Percentiles rank a stretch among this genome's conserved stretches.
Conservation (phyloP, 2,888 invertebrate species). For the Volucella zonaria region DNA sequence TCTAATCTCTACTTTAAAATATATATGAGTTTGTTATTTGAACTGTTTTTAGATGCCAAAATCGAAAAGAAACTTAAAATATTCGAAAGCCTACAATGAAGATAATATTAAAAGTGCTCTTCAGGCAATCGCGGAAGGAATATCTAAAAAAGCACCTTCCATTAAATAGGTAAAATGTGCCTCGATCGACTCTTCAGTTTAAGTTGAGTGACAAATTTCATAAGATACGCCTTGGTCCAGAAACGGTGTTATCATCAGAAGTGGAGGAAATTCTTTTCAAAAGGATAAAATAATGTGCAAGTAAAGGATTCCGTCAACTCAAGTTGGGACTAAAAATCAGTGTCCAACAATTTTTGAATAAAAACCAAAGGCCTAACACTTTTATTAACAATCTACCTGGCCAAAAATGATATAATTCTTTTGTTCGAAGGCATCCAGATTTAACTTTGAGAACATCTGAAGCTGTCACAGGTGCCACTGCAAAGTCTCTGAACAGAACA, state of each 20-base stretch:
- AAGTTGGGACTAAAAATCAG: no score
- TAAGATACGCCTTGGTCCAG: slow-evolving; percentile 5
- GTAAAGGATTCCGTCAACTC: no score
- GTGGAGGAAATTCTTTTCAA: no score
- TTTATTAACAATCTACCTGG: slow-evolving; percentile 8
- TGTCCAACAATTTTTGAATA: no score
- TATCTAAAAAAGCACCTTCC: slow-evolving; percentile 6
- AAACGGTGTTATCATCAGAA: no score
- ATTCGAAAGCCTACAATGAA: slow-evolving; percentile 9
- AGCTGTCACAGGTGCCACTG: background rate
- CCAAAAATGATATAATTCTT: slow-evolving; percentile 8
- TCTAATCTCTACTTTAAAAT: no score
- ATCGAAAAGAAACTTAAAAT: slow-evolving; percentile 1
- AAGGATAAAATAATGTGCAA: no score
- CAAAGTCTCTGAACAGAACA: background rate
- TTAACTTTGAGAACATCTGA: background rate
- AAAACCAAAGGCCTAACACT: slow-evolving; percentile 4
- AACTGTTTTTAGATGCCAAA: no score
- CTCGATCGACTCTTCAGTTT: slow-evolving; percentile 20
- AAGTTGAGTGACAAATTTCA: slow-evolving; percentile 8
- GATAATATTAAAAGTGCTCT: background rate
- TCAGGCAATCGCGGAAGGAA: slow-evolving; percentile 2
- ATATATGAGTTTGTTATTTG: no score
- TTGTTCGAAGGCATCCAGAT: slow-evolving; percentile 9
- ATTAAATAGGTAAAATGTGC: background rate